A percentile compares a stretch with the other conserved stretches of the same genome.
Conservation (phyloP, 2,888 invertebrate species). For the Scaptomyza parva region DNA sequence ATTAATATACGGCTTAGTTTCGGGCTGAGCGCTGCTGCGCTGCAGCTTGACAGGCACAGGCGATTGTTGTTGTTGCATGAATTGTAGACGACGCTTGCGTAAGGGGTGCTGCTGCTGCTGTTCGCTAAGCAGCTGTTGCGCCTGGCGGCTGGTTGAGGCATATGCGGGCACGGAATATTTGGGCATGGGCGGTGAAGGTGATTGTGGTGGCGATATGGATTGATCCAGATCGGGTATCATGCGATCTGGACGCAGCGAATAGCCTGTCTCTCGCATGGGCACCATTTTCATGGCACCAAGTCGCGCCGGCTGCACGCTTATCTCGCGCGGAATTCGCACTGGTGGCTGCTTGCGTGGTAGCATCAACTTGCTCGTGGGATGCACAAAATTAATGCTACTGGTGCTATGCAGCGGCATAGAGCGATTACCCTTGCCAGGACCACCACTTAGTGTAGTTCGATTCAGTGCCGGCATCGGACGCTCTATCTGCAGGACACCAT, state of each 20-base stretch:
- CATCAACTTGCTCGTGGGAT: constrained; percentile 72
- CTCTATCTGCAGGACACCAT: constrained; percentile 57
- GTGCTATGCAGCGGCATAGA: constrained; percentile 56
- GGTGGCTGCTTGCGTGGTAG: constrained; percentile 64
- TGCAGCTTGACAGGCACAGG: constrained; percentile 69
- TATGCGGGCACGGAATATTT: constrained; percentile 37
- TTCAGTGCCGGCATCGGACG: constrained; percentile 59
- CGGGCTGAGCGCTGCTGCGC: constrained; percentile 44
- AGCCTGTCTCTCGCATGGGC: constrained; percentile 73
- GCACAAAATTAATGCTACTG: constrained; percentile 63
- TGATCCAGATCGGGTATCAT: constrained; percentile 76
- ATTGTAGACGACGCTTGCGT: constrained; percentile 58
- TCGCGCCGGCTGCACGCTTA: constrained; percentile 59
- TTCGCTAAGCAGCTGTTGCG: constrained; percentile 37
- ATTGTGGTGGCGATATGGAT: constrained; percentile 74
- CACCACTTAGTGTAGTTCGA: constrained; percentile 31
- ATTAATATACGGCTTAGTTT: constrained; percentile 11
- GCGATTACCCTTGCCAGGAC: constrained; percentile 41
- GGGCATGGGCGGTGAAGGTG: constrained; percentile 52
- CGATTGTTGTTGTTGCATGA: constrained; percentile 24
- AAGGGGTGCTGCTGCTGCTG: constrained; percentile 26
- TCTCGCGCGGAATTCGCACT: constrained; percentile 64
- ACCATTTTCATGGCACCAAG: constrained; percentile 70
- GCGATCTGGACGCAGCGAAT: constrained; percentile 75
- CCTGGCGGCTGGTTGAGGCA: constrained; percentile 65